phyloP scores from a whole-genome alignment of 2,113 vertebrate genomes.

The Lampris incognitus region DNA sequence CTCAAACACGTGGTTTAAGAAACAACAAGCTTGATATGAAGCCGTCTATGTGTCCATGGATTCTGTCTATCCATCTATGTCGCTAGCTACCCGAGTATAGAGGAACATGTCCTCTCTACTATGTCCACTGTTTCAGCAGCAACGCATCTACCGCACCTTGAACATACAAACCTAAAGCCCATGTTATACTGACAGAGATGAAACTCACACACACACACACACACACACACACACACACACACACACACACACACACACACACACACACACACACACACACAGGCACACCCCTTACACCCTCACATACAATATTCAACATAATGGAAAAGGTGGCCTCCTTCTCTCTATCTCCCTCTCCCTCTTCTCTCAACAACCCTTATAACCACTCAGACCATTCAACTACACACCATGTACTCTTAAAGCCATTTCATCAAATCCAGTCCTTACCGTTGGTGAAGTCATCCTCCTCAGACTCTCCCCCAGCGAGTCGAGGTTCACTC shows the following conservation, averaged over 20 bases:
- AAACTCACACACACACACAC: no score
- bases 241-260: slow-evolving; percentile 20
- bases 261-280: slow-evolving; percentile 33
- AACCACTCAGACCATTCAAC: slow-evolving; percentile 63
- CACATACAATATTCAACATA: not conserved
- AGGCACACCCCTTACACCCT: slow-evolving; percentile 39
- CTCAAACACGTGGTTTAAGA: not conserved
- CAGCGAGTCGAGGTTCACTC: slow-evolving; percentile 95
- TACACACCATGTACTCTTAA: no score
- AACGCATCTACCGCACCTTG: no score
- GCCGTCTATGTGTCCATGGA: no score
- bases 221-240: not conserved
- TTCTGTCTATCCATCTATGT: no score
- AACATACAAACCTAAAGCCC: no score
- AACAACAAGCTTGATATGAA: no score
- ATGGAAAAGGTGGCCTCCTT: no score
- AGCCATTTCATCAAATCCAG: not conserved
- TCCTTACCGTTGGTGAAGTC: slow-evolving; percentile 92
- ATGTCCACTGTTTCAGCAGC: no score
- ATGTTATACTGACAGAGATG: no score
- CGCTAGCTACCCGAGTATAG: no score
- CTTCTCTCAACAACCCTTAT: slow-evolving; percentile 56
- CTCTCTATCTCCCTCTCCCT: slow-evolving; percentile 26
- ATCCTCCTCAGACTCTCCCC: slow-evolving; percentile 94
- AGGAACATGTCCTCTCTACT: no score